Base-by-base conservation (phyloP, 2,888 invertebrate genomes). In the Eledone cirrhosa region DNA sequence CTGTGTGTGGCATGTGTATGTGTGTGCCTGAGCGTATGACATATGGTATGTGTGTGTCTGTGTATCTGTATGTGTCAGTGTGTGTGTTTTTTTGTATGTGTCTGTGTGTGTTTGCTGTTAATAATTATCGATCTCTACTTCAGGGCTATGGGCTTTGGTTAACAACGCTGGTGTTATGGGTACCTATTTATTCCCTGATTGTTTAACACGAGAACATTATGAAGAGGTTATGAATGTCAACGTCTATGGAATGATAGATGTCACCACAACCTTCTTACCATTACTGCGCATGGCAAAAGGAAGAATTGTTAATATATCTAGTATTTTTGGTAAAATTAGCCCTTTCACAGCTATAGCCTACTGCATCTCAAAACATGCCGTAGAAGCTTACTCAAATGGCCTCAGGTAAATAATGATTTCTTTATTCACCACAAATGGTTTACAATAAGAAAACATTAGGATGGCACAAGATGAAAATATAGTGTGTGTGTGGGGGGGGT, bases 101-200 rank as follows among this genome's bases (percentile, higher is more conserved):
- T 41, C 5, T 41, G 41, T 41, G 41, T 41, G 41, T 41, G 5
- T 41, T 41, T 41, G 41, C 11, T 41, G 11, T 41, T 11, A 41
- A 41, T 41, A 41, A 11, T 41, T 41, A 41, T 41, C 11, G n/a
- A 1, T 41, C 41, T 41, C 22, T 4, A 22, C 63, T 11, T 24
- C 27, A 63, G 72, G 72, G 19, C 19, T 72, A 1, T 72, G 72
- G 72, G 72, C 72, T 31, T 72, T 72, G n/a, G 72, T 72, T 2
- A 72, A 72, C 41, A 72, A 72, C 22, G 72, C 72, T 8, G 72
- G 72, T 2, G n/a, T 72, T 22, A 19, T 72, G 33, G 19, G 33
- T 33, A 8, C 72, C 5, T 41, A 31, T 31, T 1, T 72, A 4
- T 72, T 72, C 41, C 41, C 72, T 7, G 72, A 72, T 7, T 72